A percentile compares a stretch with the other conserved stretches of the same genome.
Conservation (phyloP, 2,888 invertebrate genomes). For the Tubulanus polymorphus region DNA sequence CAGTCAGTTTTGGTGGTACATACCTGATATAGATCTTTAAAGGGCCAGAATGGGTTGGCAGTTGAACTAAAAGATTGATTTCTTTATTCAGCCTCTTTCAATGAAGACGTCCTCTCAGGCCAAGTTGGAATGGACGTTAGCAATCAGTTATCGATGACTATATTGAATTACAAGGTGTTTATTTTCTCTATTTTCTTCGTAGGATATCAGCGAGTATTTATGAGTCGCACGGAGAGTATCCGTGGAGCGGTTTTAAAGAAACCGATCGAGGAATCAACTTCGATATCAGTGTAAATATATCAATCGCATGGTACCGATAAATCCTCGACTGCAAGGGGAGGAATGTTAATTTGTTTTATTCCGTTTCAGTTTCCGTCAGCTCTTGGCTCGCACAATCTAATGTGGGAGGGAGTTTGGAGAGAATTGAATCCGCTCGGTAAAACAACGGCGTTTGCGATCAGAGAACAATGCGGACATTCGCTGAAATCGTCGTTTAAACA, state of each 20-base stretch:
- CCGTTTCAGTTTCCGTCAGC: slow-evolving; percentile 39
- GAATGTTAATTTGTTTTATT: background rate
- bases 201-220: slow-evolving; percentile 72
- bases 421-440: slow-evolving; percentile 71
- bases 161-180: no score
- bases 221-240: slow-evolving; percentile 72
- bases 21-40: no score
- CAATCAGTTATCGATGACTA: no score
- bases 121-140: no score
- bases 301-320: background rate
- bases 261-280: slow-evolving; percentile 73
- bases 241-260: slow-evolving; percentile 78
- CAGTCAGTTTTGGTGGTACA: no score
- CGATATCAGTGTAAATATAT: slow-evolving; percentile 63
- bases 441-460: slow-evolving; percentile 74
- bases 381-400: slow-evolving; percentile 66
- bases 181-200: slow-evolving; percentile 17
- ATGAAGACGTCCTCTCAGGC: no score
- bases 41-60: no score
- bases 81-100: no score
- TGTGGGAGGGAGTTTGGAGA: slow-evolving; percentile 83
- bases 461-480: slow-evolving; percentile 84
- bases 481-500: slow-evolving; percentile 84
- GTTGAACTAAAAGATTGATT: no score
- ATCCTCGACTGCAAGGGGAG: background rate